Conservation (phyloP, 1,140 invertebrate genomes). For the Pogonomyrmex californicus region DNA sequence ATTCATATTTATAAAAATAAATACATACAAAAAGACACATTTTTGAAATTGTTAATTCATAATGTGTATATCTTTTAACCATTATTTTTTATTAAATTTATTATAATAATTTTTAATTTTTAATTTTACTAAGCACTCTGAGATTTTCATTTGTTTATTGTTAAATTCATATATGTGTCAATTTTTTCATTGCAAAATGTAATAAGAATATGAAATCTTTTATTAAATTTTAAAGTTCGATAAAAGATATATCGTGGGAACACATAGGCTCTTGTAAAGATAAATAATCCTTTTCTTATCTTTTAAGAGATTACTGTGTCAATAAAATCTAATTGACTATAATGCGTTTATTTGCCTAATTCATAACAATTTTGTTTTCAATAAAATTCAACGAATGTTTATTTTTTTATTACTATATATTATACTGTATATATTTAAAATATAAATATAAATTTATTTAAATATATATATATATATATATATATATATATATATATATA, state of each 20-base stretch:
- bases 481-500: too few species aligned
- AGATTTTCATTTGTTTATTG: neutral
- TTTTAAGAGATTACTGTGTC: conserved; percentile 50
- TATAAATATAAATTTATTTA: too few species aligned
- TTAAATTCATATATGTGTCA: neutral
- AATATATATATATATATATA: too few species aligned
- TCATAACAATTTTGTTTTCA: neutral
- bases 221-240: neutral
- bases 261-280: conserved; percentile 57
- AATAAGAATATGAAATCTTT: neutral
- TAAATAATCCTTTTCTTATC: conserved; percentile 59
- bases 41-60: neutral
- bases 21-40: too few species aligned
- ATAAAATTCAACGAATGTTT: neutral
- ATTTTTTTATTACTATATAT: neutral
- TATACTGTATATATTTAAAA: too few species aligned
- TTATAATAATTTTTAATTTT: neutral
- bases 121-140: too few species aligned
- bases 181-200: neutral
- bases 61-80: neutral
- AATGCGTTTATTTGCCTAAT: neutral
- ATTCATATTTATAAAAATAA: neutral
- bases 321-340: conserved; percentile 55
- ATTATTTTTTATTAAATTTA: neutral
- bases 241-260: neutral